phyloP scores from a whole-genome alignment of 1,140 invertebrate genomes.

The Drosophila pruinosa region DNA sequence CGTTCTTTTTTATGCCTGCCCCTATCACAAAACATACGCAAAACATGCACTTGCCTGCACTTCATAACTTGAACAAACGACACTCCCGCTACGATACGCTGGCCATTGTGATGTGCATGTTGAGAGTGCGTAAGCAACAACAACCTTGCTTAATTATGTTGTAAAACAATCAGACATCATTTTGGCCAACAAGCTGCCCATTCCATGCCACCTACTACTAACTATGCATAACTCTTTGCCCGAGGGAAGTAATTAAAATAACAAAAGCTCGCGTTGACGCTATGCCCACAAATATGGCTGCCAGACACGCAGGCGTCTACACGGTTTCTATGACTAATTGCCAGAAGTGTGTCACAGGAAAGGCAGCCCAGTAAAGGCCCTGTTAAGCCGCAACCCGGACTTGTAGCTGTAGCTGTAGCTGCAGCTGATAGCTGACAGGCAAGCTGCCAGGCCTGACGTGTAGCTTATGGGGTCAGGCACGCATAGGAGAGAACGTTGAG shows the following conservation, averaged over 20 bases:
- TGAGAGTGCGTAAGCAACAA: constrained; percentile 39
- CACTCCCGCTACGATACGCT: neutral
- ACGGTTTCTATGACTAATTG: constrained; percentile 80
- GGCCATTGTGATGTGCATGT: constrained; percentile 14
- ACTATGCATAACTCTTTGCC: constrained; percentile 36
- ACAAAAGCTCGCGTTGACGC: constrained; percentile 70
- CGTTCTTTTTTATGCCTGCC: constrained; percentile 49
- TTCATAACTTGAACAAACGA: constrained; percentile 60
- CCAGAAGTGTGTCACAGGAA: constrained; percentile 80
- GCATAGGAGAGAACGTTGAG: constrained; percentile 27
- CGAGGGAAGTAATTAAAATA: constrained; percentile 79
- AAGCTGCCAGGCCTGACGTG: constrained; percentile 9
- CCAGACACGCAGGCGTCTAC: constrained; percentile 73
- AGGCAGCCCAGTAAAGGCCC: neutral
- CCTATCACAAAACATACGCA: constrained; percentile 35
- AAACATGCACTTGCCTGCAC: constrained; percentile 71
- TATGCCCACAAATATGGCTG: constrained; percentile 64
- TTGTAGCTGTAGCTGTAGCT: neutral
- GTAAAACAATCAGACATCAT: constrained; percentile 74
- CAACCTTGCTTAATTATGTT: constrained; percentile 75
- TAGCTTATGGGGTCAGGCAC: constrained; percentile 65
- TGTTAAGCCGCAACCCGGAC: neutral
- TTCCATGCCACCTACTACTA: neutral
- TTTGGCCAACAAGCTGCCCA: constrained; percentile 13
- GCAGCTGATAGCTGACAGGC: constrained; percentile 17